Evolutionary conservation across 2,888 invertebrate species (phyloP), one percentile per base, ranked within the genome.

Genomic region (Lucinisca nassula): DNA sequence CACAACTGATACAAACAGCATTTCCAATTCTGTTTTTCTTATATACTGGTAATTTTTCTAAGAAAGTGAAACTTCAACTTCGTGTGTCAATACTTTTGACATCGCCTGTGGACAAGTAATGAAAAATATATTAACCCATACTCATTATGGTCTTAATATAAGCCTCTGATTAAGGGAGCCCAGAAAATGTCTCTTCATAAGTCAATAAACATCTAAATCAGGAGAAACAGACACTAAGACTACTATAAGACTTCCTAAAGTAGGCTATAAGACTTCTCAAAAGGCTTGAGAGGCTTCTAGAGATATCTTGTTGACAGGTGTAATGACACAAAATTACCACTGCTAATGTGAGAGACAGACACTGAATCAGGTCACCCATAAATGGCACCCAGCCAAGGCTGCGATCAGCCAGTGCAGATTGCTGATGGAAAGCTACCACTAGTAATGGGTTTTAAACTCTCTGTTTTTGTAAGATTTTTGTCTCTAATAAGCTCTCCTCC

Each of bases 221-320:
- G 35, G 21, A 24, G 30, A 67, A 67, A 67, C 67, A 67, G 67
- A 67, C 67, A 67, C 8, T 35, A 67, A 67, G 67, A 1, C 67
- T 67, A 67, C 21, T 35, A 67, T 67, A 67, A 67, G 67, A 8
- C 67, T 67, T 45, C 45, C 45, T 45, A 45, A 45, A 45, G 45
- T 45, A 45, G 45, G 45, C 45, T 45, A 45, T 45, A 45, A 45
- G 45, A 45, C 45, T 45, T 67, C 67, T 79, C 67, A 82, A 82
- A 55, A 79, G 58, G 74, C 82, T 75, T 85, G 79, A 30, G 72
- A 82, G 61, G 38, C 75, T 78, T 75, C 82, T 79, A n/a, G 67
- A 67, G 78, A 82, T 35, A 3, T 61, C 74, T 78, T 58, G 49
- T 51, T 70, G 77, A 74, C 78, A 79, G 35, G 67, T 75, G 73